Evolutionary conservation across 2,797 vertebrate species (phyloP).

Genomic region (Diplodus puntazzo): DNA sequence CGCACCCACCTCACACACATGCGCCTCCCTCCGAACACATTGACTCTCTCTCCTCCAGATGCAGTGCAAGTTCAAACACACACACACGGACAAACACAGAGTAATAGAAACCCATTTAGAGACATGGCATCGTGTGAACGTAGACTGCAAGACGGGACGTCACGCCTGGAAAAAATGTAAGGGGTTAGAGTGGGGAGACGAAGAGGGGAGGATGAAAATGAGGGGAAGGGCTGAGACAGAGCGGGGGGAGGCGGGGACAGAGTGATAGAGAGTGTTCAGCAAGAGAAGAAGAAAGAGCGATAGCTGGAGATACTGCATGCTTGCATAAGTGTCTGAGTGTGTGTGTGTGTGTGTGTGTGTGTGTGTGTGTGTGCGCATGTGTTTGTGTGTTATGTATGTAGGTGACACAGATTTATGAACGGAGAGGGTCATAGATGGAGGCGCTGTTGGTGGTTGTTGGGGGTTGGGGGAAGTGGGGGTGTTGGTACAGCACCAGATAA

Average conservation of each 20-base stretch:
- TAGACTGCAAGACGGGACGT: slow-evolving; percentile 78
- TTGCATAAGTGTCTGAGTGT: slow-evolving; percentile 75
- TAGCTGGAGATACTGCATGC: slow-evolving; percentile 78
- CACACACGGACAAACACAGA: slow-evolving; percentile 54
- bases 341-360: slow-evolving; percentile 39
- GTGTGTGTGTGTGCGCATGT: slow-evolving; percentile 45
- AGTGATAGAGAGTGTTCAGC: slow-evolving; percentile 72
- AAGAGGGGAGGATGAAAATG: slow-evolving; percentile 66
- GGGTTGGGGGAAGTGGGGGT: slow-evolving; percentile 70
- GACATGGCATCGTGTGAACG: slow-evolving; percentile 52
- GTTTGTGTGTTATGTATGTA: slow-evolving; percentile 72
- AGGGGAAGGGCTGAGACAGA: slow-evolving; percentile 75
- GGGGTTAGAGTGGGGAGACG: slow-evolving; percentile 61
- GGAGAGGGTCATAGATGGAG: slow-evolving; percentile 74
- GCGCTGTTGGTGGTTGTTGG: slow-evolving; percentile 71
- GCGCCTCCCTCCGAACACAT: slow-evolving; percentile 53
- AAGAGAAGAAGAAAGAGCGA: slow-evolving; percentile 73
- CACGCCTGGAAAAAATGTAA: slow-evolving; percentile 71
- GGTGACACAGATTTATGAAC: slow-evolving; percentile 84
- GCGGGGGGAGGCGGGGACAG: slow-evolving; percentile 76
- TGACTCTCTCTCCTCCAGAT: slow-evolving; percentile 69
- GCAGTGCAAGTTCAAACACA: slow-evolving; percentile 53
- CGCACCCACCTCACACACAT: slow-evolving; percentile 47
- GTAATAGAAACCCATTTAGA: slow-evolving; percentile 56
- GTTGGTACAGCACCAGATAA: slow-evolving; percentile 81